These are phyloP conservation scores for Phalera bucephala DNA, from an alignment of 2,888 invertebrate species.

Conservation along the genomic window DNA sequence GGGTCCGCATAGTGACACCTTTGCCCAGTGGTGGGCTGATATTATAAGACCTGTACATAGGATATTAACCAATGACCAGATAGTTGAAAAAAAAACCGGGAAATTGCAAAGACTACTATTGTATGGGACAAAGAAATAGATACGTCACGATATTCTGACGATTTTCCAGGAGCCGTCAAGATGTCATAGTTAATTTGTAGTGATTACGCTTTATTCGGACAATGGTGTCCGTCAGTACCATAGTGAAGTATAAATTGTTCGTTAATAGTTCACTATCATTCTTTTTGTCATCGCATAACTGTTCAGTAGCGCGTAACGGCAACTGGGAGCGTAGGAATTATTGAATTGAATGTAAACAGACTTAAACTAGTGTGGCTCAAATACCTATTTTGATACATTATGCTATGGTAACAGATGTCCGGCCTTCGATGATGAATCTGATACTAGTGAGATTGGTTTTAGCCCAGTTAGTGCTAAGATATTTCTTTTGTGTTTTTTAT, in stretches of 20 bases:
- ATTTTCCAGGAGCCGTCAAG: background rate
- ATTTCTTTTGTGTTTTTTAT: too few relatives aligned
- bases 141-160: too few relatives aligned
- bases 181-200: constrained; percentile 15
- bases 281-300: constrained; percentile 29
- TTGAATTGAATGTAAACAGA: constrained; percentile 12
- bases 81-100: too few relatives aligned
- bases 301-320: constrained; percentile 32
- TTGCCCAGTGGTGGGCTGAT: too few relatives aligned
- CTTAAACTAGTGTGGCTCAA: constrained; percentile 10
- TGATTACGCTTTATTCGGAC: constrained; percentile 15
- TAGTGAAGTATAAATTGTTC: constrained; percentile 29
- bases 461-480: too few relatives aligned
- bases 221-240: constrained; percentile 27
- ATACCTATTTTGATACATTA: constrained; percentile 3
- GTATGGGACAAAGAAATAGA: too few relatives aligned
- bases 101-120: too few relatives aligned
- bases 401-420: background rate
- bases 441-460: too few relatives aligned
- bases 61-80: too few relatives aligned
- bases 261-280: constrained; percentile 26
- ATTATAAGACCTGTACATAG: too few relatives aligned
- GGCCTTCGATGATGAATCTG: background rate
- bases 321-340: constrained; percentile 32
- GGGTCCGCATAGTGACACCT: too few relatives aligned